These are phyloP conservation scores for Macquaria australasica DNA, from an alignment of 2,113 vertebrate species.

Conservation along the genomic window DNA sequence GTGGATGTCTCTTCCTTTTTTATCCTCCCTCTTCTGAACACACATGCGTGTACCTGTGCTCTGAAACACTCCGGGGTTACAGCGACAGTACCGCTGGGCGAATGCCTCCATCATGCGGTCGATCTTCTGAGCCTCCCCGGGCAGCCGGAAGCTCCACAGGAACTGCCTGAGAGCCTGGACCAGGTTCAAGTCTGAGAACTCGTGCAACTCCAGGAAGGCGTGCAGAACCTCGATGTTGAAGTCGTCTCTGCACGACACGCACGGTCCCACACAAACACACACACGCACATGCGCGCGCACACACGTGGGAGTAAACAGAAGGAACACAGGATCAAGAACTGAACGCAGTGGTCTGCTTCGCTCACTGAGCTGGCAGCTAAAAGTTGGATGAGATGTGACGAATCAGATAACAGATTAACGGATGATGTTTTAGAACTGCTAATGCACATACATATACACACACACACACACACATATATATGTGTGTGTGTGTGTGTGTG, in stretches of 20 bases:
- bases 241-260: conserved; percentile 87
- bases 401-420: conserved; percentile 34
- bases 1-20: too few relatives aligned
- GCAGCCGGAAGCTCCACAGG: conserved; percentile 98
- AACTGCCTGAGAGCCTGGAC: conserved; percentile 95
- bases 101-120: conserved; percentile 99
- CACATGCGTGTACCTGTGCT: conserved; percentile 87
- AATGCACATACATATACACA: too few relatives aligned
- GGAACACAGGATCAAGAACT: conserved; percentile 6
- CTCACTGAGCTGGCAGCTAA: conserved; percentile 4
- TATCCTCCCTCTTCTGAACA: not conserved
- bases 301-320: conserved; percentile 14
- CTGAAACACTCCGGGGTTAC: conserved; percentile 95
- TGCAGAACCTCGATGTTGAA: conserved; percentile 97
- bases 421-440: conserved; percentile 5
- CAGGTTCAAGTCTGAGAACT: conserved; percentile 97
- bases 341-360: conserved; percentile 11
- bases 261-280: conserved; percentile 17
- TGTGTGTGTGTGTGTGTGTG: too few relatives aligned
- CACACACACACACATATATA: too few relatives aligned
- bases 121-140: conserved; percentile 98
- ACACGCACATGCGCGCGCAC: conserved; percentile 12
- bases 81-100: conserved; percentile 96
- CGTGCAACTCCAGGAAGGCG: conserved; percentile 95
- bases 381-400: not conserved